Conservation (phyloP, 2,888 invertebrate species). For the Melinopterus prodromus region DNA sequence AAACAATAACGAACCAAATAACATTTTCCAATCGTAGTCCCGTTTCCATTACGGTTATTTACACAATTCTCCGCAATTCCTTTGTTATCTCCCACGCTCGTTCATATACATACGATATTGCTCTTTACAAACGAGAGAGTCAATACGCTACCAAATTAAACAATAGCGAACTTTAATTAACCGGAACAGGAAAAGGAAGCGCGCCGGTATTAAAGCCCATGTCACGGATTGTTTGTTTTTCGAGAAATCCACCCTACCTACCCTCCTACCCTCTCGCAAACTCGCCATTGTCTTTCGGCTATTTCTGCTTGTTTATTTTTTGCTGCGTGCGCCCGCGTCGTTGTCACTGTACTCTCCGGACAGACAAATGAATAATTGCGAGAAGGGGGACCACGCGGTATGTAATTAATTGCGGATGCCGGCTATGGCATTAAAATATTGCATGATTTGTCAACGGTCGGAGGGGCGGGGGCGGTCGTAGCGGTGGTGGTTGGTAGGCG, state of each 20-base stretch:
- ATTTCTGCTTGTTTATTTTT: conserved; percentile 24
- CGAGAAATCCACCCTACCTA: not conserved
- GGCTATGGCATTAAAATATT: conserved; percentile 35
- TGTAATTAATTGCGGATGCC: conserved; percentile 36
- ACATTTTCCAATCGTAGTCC: no score
- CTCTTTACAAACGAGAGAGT: not conserved
- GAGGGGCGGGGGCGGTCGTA: not conserved
- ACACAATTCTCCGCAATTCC: no score
- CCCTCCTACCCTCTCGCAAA: not conserved
- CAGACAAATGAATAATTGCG: conserved; percentile 34
- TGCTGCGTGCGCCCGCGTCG: not conserved
- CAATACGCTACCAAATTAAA: not conserved
- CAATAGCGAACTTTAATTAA: not conserved
- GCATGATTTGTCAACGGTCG: conserved; percentile 37
- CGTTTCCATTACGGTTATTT: no score
- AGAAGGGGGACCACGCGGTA: conserved; percentile 24
- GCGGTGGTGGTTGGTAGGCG: not conserved
- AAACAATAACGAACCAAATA: no score
- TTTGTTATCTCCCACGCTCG: no score
- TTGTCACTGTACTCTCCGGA: conserved; percentile 25
- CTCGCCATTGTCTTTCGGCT: not conserved
- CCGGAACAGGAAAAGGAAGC: not conserved
- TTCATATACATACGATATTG: no score
- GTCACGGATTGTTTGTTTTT: not conserved
- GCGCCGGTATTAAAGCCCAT: not conserved